A percentile compares a stretch with the other conserved stretches of the same genome.
phyloP scores from a whole-genome alignment of 2,113 vertebrate species.

The Cathartes aura region DNA sequence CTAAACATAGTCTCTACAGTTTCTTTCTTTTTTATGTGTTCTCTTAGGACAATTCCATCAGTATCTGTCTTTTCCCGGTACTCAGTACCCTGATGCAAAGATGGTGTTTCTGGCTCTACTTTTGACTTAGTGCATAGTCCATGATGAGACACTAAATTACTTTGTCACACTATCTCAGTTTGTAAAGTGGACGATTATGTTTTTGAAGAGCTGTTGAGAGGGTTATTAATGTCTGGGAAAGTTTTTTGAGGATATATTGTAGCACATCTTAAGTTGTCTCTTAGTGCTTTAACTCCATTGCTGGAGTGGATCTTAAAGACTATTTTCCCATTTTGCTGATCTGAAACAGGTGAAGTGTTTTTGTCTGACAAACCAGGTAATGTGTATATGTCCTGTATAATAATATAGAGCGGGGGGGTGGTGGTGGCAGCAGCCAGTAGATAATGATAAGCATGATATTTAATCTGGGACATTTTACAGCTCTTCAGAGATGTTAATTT shows the following conservation, averaged over 20 bases:
- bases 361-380: neutral
- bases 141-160: neutral
- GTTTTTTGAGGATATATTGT: neutral
- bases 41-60: neutral
- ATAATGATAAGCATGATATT: neutral
- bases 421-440: neutral
- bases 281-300: neutral
- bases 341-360: neutral
- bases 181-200: neutral
- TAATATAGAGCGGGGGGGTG: neutral
- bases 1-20: neutral
- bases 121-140: neutral
- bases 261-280: neutral
- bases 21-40: neutral
- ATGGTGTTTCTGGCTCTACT: neutral
- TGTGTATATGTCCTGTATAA: too few relatives aligned
- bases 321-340: neutral
- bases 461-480: neutral
- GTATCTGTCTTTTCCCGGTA: neutral
- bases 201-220: neutral
- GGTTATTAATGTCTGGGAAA: neutral
- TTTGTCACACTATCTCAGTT: neutral
- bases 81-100: neutral
- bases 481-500: neutral
- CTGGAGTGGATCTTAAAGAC: neutral